Evolutionary conservation across 2,888 invertebrate genomes (phyloP), one percentile per base, ranked within the genome.

Genomic region (Troides oblongomaculatus): DNA sequence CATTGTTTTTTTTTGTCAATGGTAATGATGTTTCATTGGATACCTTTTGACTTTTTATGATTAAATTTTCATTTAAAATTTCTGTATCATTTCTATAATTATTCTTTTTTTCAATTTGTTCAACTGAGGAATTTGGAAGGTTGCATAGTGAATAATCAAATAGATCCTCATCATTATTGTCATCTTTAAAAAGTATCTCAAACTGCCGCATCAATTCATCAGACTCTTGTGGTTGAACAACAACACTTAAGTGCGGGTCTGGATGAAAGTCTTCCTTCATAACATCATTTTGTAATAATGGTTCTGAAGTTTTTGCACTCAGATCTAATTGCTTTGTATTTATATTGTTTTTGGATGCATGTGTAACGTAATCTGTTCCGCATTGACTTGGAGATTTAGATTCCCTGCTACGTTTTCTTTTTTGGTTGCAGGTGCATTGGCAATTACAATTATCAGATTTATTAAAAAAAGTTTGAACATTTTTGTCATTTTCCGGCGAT

Each of bases 101-200:
- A 23, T 23, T 25, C 23, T 10, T 58, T 12, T 58, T 58, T n/a
- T 12, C 25, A n/a, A 50, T 67, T 76, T 80, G 80, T 70, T 84
- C 80, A 57, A 71, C 53, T 23, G 68, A 73, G n/a, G 76, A 72
- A 68, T 84, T 82, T 68, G 80, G 73, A 66, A 76, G 77, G 68
- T 84, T 80, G 76, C 80, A 88, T 10, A 88, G 74, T 39, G 83
- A 79, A 60, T 82, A 81, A 72, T 89, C 87, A 82, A 92, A 93
- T 73, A 93, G 78, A 72, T 92, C 91, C 75, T 92, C 91, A 75
- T 90, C 90, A 79, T 85, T 85, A 36, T 82, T 74, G 70, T 88
- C 87, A 53, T 82, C 81, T 74, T 89, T 84, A 76, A 93, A 93
- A n/a, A 93, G 76, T 76, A 89, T 88, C 75, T 92, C 91, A 74